Base-by-base conservation (phyloP, 2,113 vertebrate species). In the Erinaceus europaeus region DNA sequence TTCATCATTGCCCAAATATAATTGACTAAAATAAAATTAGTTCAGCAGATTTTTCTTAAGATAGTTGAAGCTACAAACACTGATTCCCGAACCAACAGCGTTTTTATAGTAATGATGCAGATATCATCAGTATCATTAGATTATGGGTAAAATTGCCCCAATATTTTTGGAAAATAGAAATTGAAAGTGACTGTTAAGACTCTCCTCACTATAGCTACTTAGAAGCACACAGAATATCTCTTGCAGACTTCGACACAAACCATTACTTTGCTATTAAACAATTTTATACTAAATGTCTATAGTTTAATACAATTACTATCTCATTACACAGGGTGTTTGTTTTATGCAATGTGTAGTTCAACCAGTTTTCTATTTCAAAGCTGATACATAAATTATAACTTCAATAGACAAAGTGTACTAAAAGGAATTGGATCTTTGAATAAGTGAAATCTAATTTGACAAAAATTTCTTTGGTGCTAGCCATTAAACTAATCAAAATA, bases 281-380 rank as follows among this genome's bases (percentile, higher is more conserved):
- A 89, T 95, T 95, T 94, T 96, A 67, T 64, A 94, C 62, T 94
- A 92, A 97, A 94, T 9, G 0, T 93, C 83, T 95, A 75, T 76
- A 94, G 88, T 57, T 92, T 86, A 96, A 94, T 57, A 90, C 86
- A 96, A 88, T 97, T 96, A 96, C 95, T 95, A 73, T 82, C 59
- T 94, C 92, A 94, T 96, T 96, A 95, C 84, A 44, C 46, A 87
- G 29, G 27, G 75, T 90, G 71, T 95, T 96, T 90, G 91, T 36
- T 95, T 96, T 95, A 90, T 91, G 59, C 50, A 95, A 50, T 91
- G 29, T 92, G 86, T 15, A 94, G 25, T 86, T 90, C 68, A 93
- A 77, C 42, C 93, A n/a, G 3, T 20, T 94, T 95, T 73, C 79
- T 79, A 67, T 71, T 55, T 77, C 14, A 72, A 84, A 78, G 94